Percentiles rank a stretch among this genome's conserved stretches.
Conservation (phyloP, 2,888 invertebrate species). For the Chymomyza fuscimana region DNA sequence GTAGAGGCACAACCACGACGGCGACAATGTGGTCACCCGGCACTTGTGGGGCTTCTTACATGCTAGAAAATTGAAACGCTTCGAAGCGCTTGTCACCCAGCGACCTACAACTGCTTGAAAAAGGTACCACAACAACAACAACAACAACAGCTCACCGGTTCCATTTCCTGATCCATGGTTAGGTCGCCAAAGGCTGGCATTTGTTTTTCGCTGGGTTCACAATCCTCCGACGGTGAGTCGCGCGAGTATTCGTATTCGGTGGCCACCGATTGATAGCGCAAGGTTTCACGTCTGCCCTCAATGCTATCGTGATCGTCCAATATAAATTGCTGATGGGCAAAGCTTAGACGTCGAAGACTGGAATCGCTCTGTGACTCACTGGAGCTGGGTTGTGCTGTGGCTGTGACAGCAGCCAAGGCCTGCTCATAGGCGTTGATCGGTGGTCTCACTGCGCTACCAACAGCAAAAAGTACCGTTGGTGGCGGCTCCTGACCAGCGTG, state of each 20-base stretch:
- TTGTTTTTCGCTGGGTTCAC: conserved; percentile 79
- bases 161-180: conserved; percentile 78
- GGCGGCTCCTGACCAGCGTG: conserved; percentile 28
- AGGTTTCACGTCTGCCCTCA: conserved; percentile 71
- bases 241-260: conserved; percentile 81
- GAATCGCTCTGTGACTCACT: conserved; percentile 77
- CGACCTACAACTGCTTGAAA: conserved; percentile 27
- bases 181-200: conserved; percentile 80
- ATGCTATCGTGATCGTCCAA: conserved; percentile 82
- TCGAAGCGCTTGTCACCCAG: conserved; percentile 1
- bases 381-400: conserved; percentile 60
- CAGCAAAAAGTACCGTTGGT: conserved; percentile 68
- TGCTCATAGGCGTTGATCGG: conserved; percentile 43
- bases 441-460: conserved; percentile 77
- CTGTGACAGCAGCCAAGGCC: conserved; percentile 42
- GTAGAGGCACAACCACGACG: conserved; percentile 15
- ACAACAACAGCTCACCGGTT: conserved; percentile 78
- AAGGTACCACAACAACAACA: conserved; percentile 11
- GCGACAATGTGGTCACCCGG: conserved; percentile 15
- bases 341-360: conserved; percentile 81
- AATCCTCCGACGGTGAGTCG: conserved; percentile 78
- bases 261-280: conserved; percentile 73
- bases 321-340: conserved; percentile 81
- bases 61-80: conserved; percentile 7
- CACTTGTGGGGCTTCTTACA: conserved; percentile 63